Base-by-base conservation (phyloP, 2,888 invertebrate species). In the Rhamphomyia laevipes region DNA sequence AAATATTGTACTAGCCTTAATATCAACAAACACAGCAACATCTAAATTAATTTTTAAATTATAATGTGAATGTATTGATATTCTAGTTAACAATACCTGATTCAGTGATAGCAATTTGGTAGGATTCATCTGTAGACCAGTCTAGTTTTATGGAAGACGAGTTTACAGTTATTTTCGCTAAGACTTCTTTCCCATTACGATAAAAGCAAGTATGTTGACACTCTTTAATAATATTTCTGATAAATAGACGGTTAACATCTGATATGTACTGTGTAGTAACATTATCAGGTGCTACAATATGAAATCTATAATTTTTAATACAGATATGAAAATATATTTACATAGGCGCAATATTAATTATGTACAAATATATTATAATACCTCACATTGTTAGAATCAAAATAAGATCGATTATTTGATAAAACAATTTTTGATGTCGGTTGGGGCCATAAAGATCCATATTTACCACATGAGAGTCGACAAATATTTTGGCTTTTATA, bases 61-160 rank as follows among this genome's bases (percentile, higher is more conserved):
- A 35, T n/a, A n/a, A n/a, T n/a, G n/a, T n/a, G n/a, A n/a, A 13
- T 35, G 35, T 35, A 35, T 35, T 35, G 4, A n/a, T 33, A 21
- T 2, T 45, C 15, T 37, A 33, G 11, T 31, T 12, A 16, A 48
- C 55, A 52, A 49, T 55, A 80, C 81, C 77, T 70, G 74, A 74
- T 44, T 73, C 74, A 50, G 75, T 70, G 12, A 83, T 68, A 53
- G 76, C 74, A 42, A 87, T 64, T 49, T 65, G 66, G 61, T 87
- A 88, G 33, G 77, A 73, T 65, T 88, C 87, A 55, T 82, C 75
- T 0, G 86, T 86, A 3, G 70, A 68, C 82, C 83, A 82, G 55
- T 75, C 74, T 10, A 86, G 71, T 1, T 66, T 61, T 5, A 77
- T 57, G 54, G 74, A 71, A 4, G 69, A 59, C 0, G 74, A 73